A percentile compares a stretch with the other conserved stretches of the same genome.
Evolutionary conservation across 1,140 invertebrate genomes (phyloP).

Genomic region (Solenopsis fugax): DNA sequence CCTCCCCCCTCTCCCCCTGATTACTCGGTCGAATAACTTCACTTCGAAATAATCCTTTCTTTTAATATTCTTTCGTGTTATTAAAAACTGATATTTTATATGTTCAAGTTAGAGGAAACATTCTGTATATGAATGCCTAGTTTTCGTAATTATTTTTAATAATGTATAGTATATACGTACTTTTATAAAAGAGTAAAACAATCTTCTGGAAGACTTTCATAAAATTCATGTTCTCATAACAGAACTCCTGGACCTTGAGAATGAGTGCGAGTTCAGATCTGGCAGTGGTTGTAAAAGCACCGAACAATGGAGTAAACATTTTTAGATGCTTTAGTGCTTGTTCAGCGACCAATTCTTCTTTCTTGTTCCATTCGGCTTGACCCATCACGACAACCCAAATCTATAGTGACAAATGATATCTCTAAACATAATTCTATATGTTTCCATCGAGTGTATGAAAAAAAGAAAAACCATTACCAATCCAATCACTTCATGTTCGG

Average conservation of each 20-base stretch:
- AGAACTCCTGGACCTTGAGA: conserved; percentile 97
- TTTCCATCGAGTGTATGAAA: background rate
- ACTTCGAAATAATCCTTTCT: too few species aligned
- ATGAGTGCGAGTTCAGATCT: conserved; percentile 95
- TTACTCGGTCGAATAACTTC: too few species aligned
- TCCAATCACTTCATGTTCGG: conserved; percentile 95
- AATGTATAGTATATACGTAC: conserved; percentile 86
- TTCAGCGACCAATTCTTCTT: conserved; percentile 97
- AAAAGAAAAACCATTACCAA: conserved; percentile 86
- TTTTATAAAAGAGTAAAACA: conserved; percentile 98
- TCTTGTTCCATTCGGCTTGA: conserved; percentile 99
- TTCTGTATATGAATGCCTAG: background rate
- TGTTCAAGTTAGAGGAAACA: too few species aligned
- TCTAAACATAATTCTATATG: background rate
- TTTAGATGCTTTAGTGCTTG: conserved; percentile 97
- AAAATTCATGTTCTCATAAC: conserved; percentile 99
- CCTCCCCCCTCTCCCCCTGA: too few species aligned
- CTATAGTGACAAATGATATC: conserved; percentile 81
- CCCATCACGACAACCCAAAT: conserved; percentile 98
- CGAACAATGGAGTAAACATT: conserved; percentile 94
- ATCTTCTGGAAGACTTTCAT: conserved; percentile 99
- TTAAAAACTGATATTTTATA: too few species aligned
- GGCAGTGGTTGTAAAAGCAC: conserved; percentile 93
- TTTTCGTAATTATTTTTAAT: background rate
- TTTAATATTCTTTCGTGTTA: too few species aligned